phyloP scores from a whole-genome alignment of 92 coral and sea anemone genomes.

The Actinostola sp. region DNA sequence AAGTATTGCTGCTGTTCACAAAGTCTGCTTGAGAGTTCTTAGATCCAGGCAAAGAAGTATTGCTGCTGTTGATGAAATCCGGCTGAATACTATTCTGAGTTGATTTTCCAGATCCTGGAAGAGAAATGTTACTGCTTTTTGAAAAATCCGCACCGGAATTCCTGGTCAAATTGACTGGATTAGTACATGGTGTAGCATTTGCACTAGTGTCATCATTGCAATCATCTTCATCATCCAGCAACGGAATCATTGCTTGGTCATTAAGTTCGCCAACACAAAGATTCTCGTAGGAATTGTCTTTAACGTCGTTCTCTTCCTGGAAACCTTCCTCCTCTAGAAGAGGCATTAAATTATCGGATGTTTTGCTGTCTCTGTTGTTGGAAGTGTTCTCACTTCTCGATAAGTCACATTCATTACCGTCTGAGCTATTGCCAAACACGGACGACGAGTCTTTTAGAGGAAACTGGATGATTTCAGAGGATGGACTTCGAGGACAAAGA shows the following conservation, averaged over 20 bases:
- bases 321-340: slow-evolving; percentile 17
- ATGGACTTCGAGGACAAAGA: slow-evolving; percentile 80
- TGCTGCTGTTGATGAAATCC: slow-evolving; percentile 29
- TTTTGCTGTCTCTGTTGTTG: slow-evolving; percentile 52
- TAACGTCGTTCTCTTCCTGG: slow-evolving; percentile 28
- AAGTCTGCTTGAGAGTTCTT: not conserved
- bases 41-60: slow-evolving; percentile 24
- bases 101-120: slow-evolving; percentile 22
- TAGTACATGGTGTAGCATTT: too few species aligned
- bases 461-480: slow-evolving; percentile 59
- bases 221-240: slow-evolving; percentile 34
- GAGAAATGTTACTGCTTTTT: slow-evolving; percentile 38
- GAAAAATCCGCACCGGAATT: slow-evolving; percentile 10
- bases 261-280: slow-evolving; percentile 6
- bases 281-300: slow-evolving; percentile 35
- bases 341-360: slow-evolving; percentile 40
- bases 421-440: slow-evolving; percentile 64
- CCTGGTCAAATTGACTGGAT: too few species aligned
- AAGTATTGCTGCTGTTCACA: too few species aligned
- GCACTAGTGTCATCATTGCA: not conserved
- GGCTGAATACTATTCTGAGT: not conserved
- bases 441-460: slow-evolving; percentile 38
- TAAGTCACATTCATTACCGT: slow-evolving; percentile 54
- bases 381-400: slow-evolving; percentile 61
- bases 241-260: slow-evolving; percentile 24